Conservation (phyloP, 2,797 vertebrate species). For the Syngnathus rostellatus region DNA sequence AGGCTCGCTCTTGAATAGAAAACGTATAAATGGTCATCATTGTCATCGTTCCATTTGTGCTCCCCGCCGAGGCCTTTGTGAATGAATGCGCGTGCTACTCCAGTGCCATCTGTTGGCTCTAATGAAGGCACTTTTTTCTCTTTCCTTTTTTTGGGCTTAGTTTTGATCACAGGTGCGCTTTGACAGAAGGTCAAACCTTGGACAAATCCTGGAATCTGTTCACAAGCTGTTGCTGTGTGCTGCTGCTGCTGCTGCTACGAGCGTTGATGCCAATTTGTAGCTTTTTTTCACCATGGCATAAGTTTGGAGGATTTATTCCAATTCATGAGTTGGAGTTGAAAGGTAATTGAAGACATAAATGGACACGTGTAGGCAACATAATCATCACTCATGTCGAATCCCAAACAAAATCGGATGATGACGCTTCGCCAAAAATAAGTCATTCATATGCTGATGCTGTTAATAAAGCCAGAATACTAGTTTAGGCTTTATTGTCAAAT, state of each 20-base stretch:
- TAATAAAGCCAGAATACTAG: no score
- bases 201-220: slow-evolving; percentile 49
- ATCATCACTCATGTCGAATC: no score
- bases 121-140: not conserved
- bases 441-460: no score
- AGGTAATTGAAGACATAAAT: not conserved
- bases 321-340: not conserved
- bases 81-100: slow-evolving; percentile 38
- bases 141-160: slow-evolving; percentile 19
- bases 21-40: slow-evolving; percentile 10
- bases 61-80: not conserved
- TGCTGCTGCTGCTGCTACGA: slow-evolving; percentile 25
- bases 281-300: slow-evolving; percentile 4
- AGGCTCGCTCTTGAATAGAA: slow-evolving; percentile 18
- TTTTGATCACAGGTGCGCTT: slow-evolving; percentile 40
- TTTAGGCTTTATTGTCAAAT: no score
- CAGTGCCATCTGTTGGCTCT: slow-evolving; percentile 64
- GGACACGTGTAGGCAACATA: not conserved
- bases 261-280: slow-evolving; percentile 26
- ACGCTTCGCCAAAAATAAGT: no score
- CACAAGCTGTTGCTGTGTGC: slow-evolving; percentile 51
- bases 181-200: slow-evolving; percentile 48
- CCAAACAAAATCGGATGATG: no score
- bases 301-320: slow-evolving; percentile 1
- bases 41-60: not conserved